A percentile compares a stretch with the other conserved stretches of the same genome.
These are phyloP conservation scores for Tamias sibiricus DNA, from an alignment of 2,113 vertebrate species.

Conservation along the genomic window DNA sequence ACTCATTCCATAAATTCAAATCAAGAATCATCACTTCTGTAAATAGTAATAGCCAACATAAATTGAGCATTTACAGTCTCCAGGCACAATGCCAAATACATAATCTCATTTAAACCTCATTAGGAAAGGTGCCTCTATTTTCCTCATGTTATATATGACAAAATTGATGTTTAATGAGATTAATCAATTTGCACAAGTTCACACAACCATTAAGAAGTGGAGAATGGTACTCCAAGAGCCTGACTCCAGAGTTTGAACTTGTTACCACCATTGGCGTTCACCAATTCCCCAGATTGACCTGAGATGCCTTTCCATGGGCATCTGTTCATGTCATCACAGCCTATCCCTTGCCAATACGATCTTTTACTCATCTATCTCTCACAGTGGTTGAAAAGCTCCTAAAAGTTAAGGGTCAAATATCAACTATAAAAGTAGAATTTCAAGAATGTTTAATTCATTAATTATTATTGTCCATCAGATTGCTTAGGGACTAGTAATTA, in stretches of 20 bases:
- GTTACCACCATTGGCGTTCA: not conserved
- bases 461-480: not conserved
- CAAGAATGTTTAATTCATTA: slow-evolving; percentile 15
- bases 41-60: slow-evolving; percentile 44
- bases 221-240: slow-evolving; percentile 24
- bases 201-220: slow-evolving; percentile 14
- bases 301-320: not conserved
- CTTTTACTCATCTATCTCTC: slow-evolving; percentile 11
- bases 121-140: slow-evolving; percentile 51
- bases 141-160: slow-evolving; percentile 43
- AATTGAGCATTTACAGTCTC: slow-evolving; percentile 46
- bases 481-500: not conserved
- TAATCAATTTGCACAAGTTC: slow-evolving; percentile 38
- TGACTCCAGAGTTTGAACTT: not conserved
- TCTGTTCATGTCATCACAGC: not conserved
- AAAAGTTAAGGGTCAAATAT: slow-evolving; percentile 3
- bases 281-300: not conserved
- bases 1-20: not conserved
- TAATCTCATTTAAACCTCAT: slow-evolving; percentile 67
- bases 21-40: slow-evolving; percentile 13
- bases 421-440: slow-evolving; percentile 42
- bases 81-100: slow-evolving; percentile 43
- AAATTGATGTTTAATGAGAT: slow-evolving; percentile 33
- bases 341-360: not conserved
- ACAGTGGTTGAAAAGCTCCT: not conserved